These are phyloP conservation scores for Pseudomyrmex gracilis DNA, from an alignment of 1,140 invertebrate genomes.

Conservation along the genomic window DNA sequence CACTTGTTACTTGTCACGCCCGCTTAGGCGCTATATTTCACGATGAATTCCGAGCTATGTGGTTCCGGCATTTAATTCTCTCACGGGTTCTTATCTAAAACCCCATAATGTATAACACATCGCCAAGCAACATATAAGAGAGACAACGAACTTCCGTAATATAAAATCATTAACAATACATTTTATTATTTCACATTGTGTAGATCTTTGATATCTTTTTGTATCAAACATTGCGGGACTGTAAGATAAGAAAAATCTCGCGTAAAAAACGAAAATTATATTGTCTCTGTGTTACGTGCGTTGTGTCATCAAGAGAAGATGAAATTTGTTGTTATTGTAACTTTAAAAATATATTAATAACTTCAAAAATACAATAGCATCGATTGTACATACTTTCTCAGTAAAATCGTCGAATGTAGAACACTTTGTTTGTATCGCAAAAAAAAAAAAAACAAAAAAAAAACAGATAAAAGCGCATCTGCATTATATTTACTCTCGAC, in stretches of 20 bases:
- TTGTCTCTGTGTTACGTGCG: background rate
- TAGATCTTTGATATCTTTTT: too few species aligned
- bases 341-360: too few species aligned
- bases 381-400: too few species aligned
- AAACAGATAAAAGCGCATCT: conserved; percentile 6
- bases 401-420: background rate
- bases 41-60: background rate
- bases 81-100: background rate
- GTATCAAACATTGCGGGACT: too few species aligned
- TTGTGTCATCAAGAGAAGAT: background rate
- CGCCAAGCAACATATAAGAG: too few species aligned
- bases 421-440: background rate
- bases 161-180: too few species aligned
- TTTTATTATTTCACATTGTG: too few species aligned
- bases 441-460: background rate
- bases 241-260: background rate
- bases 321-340: background rate
- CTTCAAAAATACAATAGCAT: too few species aligned
- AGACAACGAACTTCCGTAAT: too few species aligned
- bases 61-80: conserved; percentile 16
- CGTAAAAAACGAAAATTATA: too few species aligned
- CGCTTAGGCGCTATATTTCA: background rate
- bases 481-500: conserved; percentile 68
- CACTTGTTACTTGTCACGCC: conserved; percentile 53
- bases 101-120: background rate